Base-by-base conservation (phyloP, 2,113 vertebrate species). In the Cinclus cinclus region DNA sequence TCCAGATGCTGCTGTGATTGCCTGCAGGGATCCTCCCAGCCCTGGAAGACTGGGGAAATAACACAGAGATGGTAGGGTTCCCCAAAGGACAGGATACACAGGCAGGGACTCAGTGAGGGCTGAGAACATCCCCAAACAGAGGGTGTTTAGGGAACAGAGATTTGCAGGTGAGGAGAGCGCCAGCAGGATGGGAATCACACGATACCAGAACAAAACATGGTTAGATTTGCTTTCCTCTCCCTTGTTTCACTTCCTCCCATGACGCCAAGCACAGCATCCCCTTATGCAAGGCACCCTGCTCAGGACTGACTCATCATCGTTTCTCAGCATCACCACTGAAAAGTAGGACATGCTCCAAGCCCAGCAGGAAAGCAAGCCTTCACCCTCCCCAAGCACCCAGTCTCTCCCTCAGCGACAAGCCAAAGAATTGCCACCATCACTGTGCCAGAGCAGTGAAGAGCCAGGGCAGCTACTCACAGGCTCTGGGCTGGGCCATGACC, bases 251-350 rank as follows among this genome's bases (percentile, higher is more conserved):
- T 93, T 97, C 96, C 94, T 86, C 49, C 10, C 39, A 10, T 1
- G 15, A 56, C 0, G 0, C 37, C 2, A 4, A 53, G 13, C 7
- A 2, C 0, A 0, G 65, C 39, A n/a, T 13, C n/a, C 41, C 55
- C 71, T 95, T 91, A 63, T 24, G 56, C 82, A 95, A 91, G 13
- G 19, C 60, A 35, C 21, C 16, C 64, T 8, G 63, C 47, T 87
- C 35, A 41, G 65, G 35, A 56, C 31, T 22, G 15, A 74, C 50
- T 70, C 62, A 16, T 19, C 24, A 2, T 3, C 49, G 5, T 30
- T 64, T 87, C 44, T 73, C 82, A 69, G 62, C 58, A 71, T 50
- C 44, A 33, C 39, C 44, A n/a, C 18, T 30, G 39, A 58, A 92
- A 47, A 1, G 23, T 15, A 25, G 31, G 39, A 41, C 8, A 3